Percentiles rank a stretch among this genome's conserved stretches.
These are phyloP conservation scores for Harpia harpyja DNA, from an alignment of 2,797 vertebrate species.

Conservation along the genomic window DNA sequence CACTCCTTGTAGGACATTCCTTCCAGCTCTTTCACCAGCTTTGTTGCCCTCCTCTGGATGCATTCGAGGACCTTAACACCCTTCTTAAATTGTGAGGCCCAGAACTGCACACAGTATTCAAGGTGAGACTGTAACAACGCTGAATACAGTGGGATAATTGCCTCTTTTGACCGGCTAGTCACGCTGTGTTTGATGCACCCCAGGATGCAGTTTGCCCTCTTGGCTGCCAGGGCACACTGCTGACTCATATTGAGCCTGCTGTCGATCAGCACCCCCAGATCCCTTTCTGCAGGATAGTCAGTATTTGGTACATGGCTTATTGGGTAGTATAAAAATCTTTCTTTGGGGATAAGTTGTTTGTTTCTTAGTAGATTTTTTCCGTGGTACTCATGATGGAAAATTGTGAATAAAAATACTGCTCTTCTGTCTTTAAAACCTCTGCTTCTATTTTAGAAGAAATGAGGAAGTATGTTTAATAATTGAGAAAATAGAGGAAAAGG, in stretches of 20 bases:
- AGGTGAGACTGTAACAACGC: accelerated
- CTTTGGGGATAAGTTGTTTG: not conserved
- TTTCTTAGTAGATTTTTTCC: not conserved
- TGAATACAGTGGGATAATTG: not conserved
- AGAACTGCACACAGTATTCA: not conserved
- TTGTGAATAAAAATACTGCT: not conserved
- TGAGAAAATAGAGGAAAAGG: not conserved
- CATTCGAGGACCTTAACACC: not conserved
- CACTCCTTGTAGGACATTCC: not conserved
- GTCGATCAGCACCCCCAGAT: not conserved
- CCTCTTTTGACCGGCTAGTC: not conserved
- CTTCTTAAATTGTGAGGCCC: not conserved
- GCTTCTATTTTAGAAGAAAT: not conserved
- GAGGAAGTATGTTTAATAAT: not conserved
- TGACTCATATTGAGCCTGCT: not conserved
- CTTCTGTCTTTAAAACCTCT: not conserved
- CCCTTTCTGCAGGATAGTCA: not conserved
- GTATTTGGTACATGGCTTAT: not conserved
- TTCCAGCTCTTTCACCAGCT: not conserved
- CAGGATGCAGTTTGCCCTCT: not conserved
- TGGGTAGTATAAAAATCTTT: not conserved
- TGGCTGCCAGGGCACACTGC: not conserved
- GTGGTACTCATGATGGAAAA: not conserved
- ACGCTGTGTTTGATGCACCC: not conserved
- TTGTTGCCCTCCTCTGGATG: not conserved